A percentile compares a stretch with the other conserved stretches of the same genome.
Conservation (phyloP, 1,140 invertebrate genomes). For the Physella acuta region DNA sequence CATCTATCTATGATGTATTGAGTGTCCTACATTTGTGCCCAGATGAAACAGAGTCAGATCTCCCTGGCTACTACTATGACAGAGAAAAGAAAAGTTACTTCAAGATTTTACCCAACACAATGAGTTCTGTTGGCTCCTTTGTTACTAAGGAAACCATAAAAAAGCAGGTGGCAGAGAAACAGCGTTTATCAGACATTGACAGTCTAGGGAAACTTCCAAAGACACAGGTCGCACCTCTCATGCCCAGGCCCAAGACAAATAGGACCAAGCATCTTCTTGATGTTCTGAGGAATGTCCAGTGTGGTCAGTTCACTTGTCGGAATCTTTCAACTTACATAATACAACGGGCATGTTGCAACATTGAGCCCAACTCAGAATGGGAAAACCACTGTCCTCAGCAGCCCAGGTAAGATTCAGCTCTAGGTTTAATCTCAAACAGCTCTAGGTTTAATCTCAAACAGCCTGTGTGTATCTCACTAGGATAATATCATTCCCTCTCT, state of each 20-base stretch:
- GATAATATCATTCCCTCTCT: too few relatives aligned
- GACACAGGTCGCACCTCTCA: neutral
- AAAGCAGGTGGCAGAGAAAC: slow-evolving; percentile 36
- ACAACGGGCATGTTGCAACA: neutral
- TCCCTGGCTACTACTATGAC: slow-evolving; percentile 52
- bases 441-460: too few relatives aligned
- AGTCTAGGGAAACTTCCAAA: neutral
- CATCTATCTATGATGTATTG: too few relatives aligned
- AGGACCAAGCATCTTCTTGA: neutral
- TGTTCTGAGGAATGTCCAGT: slow-evolving; percentile 7
- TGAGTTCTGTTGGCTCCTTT: slow-evolving; percentile 27
- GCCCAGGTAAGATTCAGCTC: neutral
- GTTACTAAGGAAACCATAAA: slow-evolving; percentile 37
- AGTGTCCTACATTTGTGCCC: too few relatives aligned
- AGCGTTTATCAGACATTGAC: slow-evolving; percentile 31
- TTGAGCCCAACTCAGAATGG: neutral
- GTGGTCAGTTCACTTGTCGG: slow-evolving; percentile 11
- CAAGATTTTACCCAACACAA: slow-evolving; percentile 36
- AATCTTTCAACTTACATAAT: neutral
- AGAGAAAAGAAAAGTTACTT: slow-evolving; percentile 44
- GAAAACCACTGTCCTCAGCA: neutral
- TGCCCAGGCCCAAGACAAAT: neutral
- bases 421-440: neutral
- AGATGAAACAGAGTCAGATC: slow-evolving; percentile 17
- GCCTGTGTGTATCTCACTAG: too few relatives aligned